A percentile compares a stretch with the other conserved stretches of the same genome.
phyloP scores from a whole-genome alignment of 2,888 invertebrate species.

The Adela reaumurella region DNA sequence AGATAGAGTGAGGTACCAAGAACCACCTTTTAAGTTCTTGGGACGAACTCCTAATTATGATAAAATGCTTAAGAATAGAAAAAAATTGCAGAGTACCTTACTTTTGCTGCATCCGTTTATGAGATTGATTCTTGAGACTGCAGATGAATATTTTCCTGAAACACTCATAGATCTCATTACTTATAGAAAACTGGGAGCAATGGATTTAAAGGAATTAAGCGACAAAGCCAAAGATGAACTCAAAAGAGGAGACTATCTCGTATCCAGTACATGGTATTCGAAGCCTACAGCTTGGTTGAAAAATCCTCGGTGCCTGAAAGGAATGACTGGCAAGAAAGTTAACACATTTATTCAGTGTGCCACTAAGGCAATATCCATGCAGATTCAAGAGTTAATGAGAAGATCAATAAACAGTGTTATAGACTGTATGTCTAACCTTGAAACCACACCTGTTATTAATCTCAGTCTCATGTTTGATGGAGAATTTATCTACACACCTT shows the following conservation, averaged over 20 bases:
- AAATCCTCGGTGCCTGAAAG: slow-evolving; percentile 41
- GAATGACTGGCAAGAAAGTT: slow-evolving; percentile 32
- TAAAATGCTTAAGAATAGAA: slow-evolving; percentile 54
- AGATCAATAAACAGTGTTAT: slow-evolving; percentile 63
- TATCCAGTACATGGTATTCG: slow-evolving; percentile 44
- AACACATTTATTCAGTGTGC: slow-evolving; percentile 39
- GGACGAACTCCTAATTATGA: slow-evolving; percentile 61
- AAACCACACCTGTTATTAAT: slow-evolving; percentile 59
- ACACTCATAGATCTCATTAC: slow-evolving; percentile 50
- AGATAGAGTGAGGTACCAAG: slow-evolving; percentile 37
- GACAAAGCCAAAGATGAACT: slow-evolving; percentile 33
- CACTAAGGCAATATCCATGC: slow-evolving; percentile 47
- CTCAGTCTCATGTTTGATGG: slow-evolving; percentile 53
- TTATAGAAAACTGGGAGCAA: slow-evolving; percentile 38
- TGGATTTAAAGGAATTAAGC: slow-evolving; percentile 31
- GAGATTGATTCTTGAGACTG: slow-evolving; percentile 52
- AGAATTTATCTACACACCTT: slow-evolving; percentile 58
- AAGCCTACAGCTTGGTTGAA: slow-evolving; percentile 44
- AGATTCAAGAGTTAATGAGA: slow-evolving; percentile 65
- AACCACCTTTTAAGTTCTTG: slow-evolving; percentile 56
- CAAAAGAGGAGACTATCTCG: slow-evolving; percentile 35
- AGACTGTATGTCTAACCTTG: slow-evolving; percentile 45
- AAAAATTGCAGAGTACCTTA: slow-evolving; percentile 52
- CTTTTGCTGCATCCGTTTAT: slow-evolving; percentile 63
- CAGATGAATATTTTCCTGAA: slow-evolving; percentile 48